Evolutionary conservation across 1,140 invertebrate species (phyloP).

Genomic region (Hermetia illucens): DNA sequence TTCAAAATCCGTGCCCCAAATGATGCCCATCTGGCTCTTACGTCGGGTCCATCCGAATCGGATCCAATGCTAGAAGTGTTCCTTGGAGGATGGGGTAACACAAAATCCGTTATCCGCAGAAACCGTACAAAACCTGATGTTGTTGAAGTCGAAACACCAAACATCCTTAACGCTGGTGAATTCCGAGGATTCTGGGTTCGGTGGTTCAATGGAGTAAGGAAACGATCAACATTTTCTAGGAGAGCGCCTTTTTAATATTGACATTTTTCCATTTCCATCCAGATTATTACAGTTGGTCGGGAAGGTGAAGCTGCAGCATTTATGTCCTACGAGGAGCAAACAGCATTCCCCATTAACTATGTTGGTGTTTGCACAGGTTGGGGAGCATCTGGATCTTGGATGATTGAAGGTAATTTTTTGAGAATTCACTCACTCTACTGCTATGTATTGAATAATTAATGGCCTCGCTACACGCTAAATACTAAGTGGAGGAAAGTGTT

Average conservation of each 20-base stretch:
- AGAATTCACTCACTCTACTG: constrained; percentile 21
- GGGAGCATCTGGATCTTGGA: constrained; percentile 69
- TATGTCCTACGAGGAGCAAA: constrained; percentile 51
- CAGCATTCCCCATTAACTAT: constrained; percentile 50
- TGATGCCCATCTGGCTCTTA: constrained; percentile 67
- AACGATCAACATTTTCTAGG: not conserved
- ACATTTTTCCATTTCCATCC: not conserved
- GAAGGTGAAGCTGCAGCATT: constrained; percentile 56
- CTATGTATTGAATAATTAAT: constrained; percentile 16
- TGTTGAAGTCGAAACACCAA: constrained; percentile 52
- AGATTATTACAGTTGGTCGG: constrained; percentile 43
- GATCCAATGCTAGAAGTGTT: constrained; percentile 69
- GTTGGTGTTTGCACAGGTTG: constrained; percentile 73
- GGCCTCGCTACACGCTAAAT: no score
- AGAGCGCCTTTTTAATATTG: not conserved
- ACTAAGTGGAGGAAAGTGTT: no score
- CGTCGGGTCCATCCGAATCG: constrained; percentile 43
- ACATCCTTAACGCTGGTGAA: constrained; percentile 50
- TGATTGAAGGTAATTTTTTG: constrained; percentile 68
- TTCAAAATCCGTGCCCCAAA: constrained; percentile 61
- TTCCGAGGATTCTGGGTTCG: constrained; percentile 71
- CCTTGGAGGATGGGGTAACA: constrained; percentile 70
- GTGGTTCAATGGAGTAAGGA: constrained; percentile 47
- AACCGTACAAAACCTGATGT: constrained; percentile 66
- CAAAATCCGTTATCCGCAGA: constrained; percentile 67